Base-by-base conservation (phyloP, 2,113 vertebrate genomes). In the Heterocephalus glaber region DNA sequence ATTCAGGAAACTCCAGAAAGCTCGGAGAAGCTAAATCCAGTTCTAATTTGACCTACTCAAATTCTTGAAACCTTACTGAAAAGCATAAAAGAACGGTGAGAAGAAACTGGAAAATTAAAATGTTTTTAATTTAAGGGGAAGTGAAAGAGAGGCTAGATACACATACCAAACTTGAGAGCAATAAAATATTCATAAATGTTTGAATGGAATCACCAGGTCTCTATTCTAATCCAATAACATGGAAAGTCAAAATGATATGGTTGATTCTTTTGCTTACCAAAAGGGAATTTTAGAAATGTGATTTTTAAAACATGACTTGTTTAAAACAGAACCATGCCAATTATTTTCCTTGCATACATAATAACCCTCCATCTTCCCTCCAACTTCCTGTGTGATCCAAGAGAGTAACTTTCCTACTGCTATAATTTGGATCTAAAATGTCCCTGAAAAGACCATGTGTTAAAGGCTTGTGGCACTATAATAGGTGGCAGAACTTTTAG, bases 121-220 rank as follows among this genome's bases (percentile, higher is more conserved):
- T 86, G 0, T 41, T 92, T 63, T 95, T 70, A 38, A 70, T 70
- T 72, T 41, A 86, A 96, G 86, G 41, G 38, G 13, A 82, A 94
- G 68, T 70, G 33, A 94, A 82, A 89, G 24, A 93, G n/a, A 94
- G 20, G 49, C 10, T 77, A 86, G 33, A 95, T 80, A 76, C 5
- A 86, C 54, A 82, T 72, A 82, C 5, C 81, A 93, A n/a, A 79
- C 33, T 72, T 95, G 54, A 74, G 49, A 79, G 38, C 54, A 87
- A 92, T 41, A 52, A 89, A 96, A 58, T 84, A 94, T 95, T 95
- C 97, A 94, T 54, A 97, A 96, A 95, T 76, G 92, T 90, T 72
- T 72, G 26, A 95, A 93, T 82, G 38, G 76, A 87, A 95, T 92
- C 47, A 93, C 33, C 41, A 94, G 66, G 41, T 95, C 54, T 94